phyloP scores from a whole-genome alignment of 2,113 vertebrate genomes.

The Percina caprodes region DNA sequence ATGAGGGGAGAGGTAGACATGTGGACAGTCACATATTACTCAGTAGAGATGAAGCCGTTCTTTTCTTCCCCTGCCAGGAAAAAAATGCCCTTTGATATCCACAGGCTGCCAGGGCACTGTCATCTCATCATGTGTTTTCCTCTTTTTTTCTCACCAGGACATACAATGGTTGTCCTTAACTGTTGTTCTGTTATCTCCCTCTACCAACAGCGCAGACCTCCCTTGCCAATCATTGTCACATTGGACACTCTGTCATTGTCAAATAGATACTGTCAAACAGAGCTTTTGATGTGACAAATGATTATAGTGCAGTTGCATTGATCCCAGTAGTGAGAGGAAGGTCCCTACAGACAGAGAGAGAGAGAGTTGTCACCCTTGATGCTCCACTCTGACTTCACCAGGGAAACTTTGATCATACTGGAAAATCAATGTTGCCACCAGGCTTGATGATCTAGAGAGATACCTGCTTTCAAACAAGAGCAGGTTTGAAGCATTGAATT shows the following conservation, averaged over 20 bases:
- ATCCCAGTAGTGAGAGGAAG: slow-evolving; percentile 11
- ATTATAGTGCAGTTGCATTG: neutral
- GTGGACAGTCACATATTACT: neutral
- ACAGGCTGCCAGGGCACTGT: neutral
- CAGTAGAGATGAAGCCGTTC: neutral
- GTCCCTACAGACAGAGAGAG: slow-evolving; percentile 10
- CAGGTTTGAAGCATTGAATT: neutral
- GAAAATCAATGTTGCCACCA: slow-evolving; percentile 8
- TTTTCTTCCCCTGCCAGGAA: neutral
- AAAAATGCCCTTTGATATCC: slow-evolving; percentile 13
- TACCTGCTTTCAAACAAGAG: neutral
- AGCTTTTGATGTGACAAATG: slow-evolving; percentile 41
- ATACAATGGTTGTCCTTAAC: neutral
- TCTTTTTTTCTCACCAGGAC: neutral
- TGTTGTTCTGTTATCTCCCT: slow-evolving; percentile 9
- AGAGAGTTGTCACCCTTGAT: slow-evolving; percentile 28
- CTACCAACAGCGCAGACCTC: neutral
- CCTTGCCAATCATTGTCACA: slow-evolving; percentile 33
- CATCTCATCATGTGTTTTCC: slow-evolving; percentile 7
- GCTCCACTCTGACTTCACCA: neutral
- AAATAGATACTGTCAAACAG: slow-evolving; percentile 22
- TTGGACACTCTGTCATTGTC: slow-evolving; percentile 33
- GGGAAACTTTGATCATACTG: slow-evolving; percentile 36
- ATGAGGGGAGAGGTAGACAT: neutral
- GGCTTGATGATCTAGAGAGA: slow-evolving; percentile 18